Conservation (phyloP, 2,888 invertebrate genomes). For the Dusona sp. region DNA sequence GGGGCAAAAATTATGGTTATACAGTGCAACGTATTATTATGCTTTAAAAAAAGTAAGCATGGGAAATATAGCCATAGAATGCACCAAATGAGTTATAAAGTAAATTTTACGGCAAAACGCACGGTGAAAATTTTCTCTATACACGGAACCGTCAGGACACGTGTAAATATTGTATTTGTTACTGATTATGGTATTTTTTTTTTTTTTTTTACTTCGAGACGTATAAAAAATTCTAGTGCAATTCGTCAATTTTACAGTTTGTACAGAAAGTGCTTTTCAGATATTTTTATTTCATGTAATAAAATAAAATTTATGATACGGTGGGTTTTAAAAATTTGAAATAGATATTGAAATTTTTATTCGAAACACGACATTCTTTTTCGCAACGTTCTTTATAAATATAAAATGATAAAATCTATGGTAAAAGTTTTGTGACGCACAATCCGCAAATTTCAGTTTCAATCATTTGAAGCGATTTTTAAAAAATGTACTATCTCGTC, state of each 20-base stretch:
- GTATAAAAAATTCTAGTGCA: not conserved
- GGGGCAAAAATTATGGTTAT: not conserved
- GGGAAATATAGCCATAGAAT: not conserved
- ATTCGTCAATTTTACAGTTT: not conserved
- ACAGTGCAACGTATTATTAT: not conserved
- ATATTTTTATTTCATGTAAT: not conserved
- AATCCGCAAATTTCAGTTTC: too few species aligned
- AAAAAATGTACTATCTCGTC: too few species aligned
- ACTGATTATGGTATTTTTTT: not conserved
- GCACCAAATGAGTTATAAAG: not conserved
- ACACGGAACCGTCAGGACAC: not conserved
- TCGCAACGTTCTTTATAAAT: not conserved
- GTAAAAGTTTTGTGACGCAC: not conserved
- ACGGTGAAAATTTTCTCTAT: not conserved
- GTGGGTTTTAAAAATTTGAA: not conserved
- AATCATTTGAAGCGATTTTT: too few species aligned
- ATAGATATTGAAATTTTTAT: not conserved
- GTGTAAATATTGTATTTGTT: not conserved
- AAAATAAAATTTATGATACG: not conserved
- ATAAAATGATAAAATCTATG: not conserved
- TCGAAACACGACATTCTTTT: not conserved
- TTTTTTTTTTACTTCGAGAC: not conserved
- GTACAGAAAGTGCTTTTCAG: not conserved
- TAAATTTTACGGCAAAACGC: not conserved
- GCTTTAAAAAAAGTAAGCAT: not conserved